phyloP scores from a whole-genome alignment of 2,113 vertebrate genomes.

The Australoheros scitulus region DNA sequence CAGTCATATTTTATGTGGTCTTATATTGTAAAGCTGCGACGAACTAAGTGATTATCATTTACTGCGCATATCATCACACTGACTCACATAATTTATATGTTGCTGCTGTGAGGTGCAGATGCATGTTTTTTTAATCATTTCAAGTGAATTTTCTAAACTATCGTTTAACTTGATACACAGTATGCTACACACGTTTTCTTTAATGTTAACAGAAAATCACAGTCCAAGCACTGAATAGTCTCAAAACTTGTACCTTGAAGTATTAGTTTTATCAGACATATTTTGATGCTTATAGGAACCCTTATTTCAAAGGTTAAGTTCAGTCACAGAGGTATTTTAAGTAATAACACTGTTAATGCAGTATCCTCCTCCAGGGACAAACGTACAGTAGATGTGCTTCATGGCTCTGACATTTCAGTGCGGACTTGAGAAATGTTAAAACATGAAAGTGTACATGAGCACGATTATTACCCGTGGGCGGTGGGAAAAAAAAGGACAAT shows the following conservation, averaged over 20 bases:
- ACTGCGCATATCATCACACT: background rate
- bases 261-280: background rate
- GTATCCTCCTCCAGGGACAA: slow-evolving; percentile 14
- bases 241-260: background rate
- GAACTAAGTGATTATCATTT: slow-evolving; percentile 52
- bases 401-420: slow-evolving; percentile 47
- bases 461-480: slow-evolving; percentile 41
- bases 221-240: background rate
- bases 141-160: slow-evolving; percentile 10
- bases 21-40: slow-evolving; percentile 45
- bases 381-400: slow-evolving; percentile 17
- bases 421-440: slow-evolving; percentile 49
- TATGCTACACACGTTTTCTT: background rate
- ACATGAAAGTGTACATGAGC: slow-evolving; percentile 50
- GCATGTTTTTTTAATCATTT: slow-evolving; percentile 44
- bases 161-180: slow-evolving; percentile 20
- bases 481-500: background rate
- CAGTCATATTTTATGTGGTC: slow-evolving; percentile 50
- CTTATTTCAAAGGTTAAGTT: background rate
- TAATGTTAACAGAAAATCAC: slow-evolving; percentile 25
- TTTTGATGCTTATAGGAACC: background rate
- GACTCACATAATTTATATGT: slow-evolving; percentile 42
- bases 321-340: slow-evolving; percentile 5
- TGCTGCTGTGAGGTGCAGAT: slow-evolving; percentile 35
- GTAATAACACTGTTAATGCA: slow-evolving; percentile 3